Percentiles rank a stretch among this genome's conserved stretches.
Conservation (phyloP, 2,888 invertebrate genomes). For the Chalcis sispes region DNA sequence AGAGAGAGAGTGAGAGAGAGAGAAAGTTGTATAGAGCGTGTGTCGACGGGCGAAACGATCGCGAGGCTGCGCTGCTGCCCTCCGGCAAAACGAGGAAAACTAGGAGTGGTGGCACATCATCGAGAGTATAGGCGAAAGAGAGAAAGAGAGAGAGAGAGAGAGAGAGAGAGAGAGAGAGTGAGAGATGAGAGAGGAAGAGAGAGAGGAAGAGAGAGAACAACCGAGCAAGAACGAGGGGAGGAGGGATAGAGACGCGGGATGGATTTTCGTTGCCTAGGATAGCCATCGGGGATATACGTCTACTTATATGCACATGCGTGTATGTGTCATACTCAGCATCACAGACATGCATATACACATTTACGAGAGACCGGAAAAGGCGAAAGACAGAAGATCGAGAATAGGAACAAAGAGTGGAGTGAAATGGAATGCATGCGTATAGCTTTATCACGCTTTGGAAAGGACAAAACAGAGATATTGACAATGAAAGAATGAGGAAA, state of each 20-base stretch:
- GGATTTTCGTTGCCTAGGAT: slow-evolving; percentile 30
- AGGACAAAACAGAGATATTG: no score
- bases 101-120: slow-evolving; percentile 38
- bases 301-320: background rate
- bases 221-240: background rate
- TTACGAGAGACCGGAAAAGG: no score
- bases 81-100: slow-evolving; percentile 30
- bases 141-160: slow-evolving; percentile 23
- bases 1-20: slow-evolving; percentile 26
- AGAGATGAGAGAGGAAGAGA: slow-evolving; percentile 32
- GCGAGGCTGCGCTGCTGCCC: slow-evolving; percentile 43
- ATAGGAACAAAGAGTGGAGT: no score
- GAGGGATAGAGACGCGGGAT: background rate
- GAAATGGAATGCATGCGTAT: no score
- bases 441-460: no score
- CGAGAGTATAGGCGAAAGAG: slow-evolving; percentile 34
- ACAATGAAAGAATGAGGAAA: no score
- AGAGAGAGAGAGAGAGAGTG: slow-evolving; percentile 16
- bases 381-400: no score
- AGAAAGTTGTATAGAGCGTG: slow-evolving; percentile 25
- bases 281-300: slow-evolving; percentile 1
- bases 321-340: background rate
- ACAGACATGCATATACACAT: background rate
- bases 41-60: slow-evolving; percentile 37
- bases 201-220: background rate